phyloP scores from a whole-genome alignment of 92 coral and sea anemone species.

The Parazoanthus darwini region DNA sequence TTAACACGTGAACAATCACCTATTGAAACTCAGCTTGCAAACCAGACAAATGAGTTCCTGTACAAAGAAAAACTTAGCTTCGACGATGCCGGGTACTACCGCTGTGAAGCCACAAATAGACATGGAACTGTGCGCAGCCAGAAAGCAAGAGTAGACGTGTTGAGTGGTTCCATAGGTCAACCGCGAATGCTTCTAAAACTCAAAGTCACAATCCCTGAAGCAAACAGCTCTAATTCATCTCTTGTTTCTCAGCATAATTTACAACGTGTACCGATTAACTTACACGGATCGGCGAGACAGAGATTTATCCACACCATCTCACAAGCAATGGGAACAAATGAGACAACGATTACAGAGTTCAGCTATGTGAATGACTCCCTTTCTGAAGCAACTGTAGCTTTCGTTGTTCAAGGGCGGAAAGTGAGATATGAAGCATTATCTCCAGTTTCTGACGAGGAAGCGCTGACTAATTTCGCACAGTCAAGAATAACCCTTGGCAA shows the following conservation, averaged over 20 bases:
- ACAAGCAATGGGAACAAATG: not conserved
- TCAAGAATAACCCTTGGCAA: slow-evolving; percentile 35
- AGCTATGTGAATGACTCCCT: not conserved
- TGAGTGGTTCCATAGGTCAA: slow-evolving; percentile 14
- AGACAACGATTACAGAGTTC: not conserved
- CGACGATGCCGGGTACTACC: slow-evolving; percentile 41
- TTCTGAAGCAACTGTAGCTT: slow-evolving; percentile 14
- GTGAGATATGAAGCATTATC: not conserved
- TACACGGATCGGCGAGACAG: not conserved
- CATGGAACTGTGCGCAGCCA: slow-evolving; percentile 42
- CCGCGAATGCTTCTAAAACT: slow-evolving; percentile 34
- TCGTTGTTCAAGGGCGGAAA: slow-evolving; percentile 24
- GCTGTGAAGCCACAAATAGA: slow-evolving; percentile 42
- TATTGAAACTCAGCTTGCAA: not conserved
- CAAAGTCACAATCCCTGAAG: not conserved
- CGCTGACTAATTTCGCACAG: not conserved
- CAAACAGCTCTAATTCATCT: not conserved
- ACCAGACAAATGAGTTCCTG: slow-evolving; percentile 15
- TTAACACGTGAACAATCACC: slow-evolving; percentile 9
- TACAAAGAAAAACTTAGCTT: not conserved
- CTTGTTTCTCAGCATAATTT: not conserved
- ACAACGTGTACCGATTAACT: not conserved
- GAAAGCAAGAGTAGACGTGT: slow-evolving; percentile 36
- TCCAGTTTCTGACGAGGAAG: not conserved
- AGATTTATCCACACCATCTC: not conserved